Evolutionary conservation across 1,140 invertebrate genomes (phyloP), one percentile per base, ranked within the genome.

Genomic region (Carcinoscorpius rotundicauda): DNA sequence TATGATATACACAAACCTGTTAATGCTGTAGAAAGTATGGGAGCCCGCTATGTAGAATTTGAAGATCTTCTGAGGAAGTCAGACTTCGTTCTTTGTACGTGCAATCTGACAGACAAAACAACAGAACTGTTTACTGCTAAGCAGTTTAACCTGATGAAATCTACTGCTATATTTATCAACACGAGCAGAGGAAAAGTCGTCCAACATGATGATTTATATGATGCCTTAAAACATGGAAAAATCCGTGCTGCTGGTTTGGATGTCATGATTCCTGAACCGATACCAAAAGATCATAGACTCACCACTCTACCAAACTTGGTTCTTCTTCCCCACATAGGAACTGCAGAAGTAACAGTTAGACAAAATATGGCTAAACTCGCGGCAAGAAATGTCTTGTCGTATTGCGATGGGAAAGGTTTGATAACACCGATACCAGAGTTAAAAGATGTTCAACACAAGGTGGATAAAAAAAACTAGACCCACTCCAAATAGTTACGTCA

Each of bases 241-340:
- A 95, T 97, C 56, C 78, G 82, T 72, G 91, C 85, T 5, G 93
- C 93, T n/a, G 94, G 92, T 1, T 78, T 98, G 11, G 95, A 97
- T 80, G 66, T 67, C 11, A 67, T 67, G 66, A 48, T 67, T 48
- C 94, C 94, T 0, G 93, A 98, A 77, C 95, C 93, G 3, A 76
- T 97, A 29, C 89, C 91, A 4, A 73, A 87, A 59, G 79, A 97
- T 5, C 79, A 92, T 4, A 83, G 81, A 63, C 74, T 97, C 8
- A 78, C 85, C 55, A 97, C 97, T 77, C 87, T 85, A 74, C 83
- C 94, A 6, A 77, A 67, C 49, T 61, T 67, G 63, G 65, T 53
- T 9, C 29, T 97, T 53, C 74, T 95, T 60, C 94, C 94, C 4
- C 94, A 97, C 74, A 92, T 97, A 72, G 93, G 91, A n/a, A 94